Evolutionary conservation across 2,888 invertebrate species (phyloP), one percentile per base, ranked within the genome.

Genomic region (Plebejus anna): DNA sequence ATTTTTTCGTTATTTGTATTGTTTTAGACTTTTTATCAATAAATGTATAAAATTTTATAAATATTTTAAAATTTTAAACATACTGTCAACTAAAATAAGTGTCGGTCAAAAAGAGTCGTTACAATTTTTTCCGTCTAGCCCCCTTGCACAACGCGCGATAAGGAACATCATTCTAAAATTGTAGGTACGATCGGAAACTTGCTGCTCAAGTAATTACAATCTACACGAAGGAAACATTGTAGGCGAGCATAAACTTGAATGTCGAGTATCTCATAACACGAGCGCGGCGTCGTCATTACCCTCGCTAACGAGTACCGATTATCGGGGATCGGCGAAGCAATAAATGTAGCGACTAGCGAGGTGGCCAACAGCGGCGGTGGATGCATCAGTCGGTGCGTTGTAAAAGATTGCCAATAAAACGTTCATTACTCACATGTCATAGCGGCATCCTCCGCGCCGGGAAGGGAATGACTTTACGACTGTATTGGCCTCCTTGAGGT

Each of bases 381-480:
- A 81, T 83, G 84, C 83, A 84, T 78, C 81, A 80, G 79, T 80
- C 84, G 70, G 89, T 88, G 88, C 89, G 87, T 81, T 84, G 87
- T 79, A 84, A 83, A 83, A 83, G 84, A 79, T 77, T 78, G 86
- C 85, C 87, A 92, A 92, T 93, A 91, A 91, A 92, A 92, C 88
- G 89, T 88, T 89, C 90, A 91, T 92, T 87, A 87, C 86, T 90
- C 90, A 73, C 47, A 71, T 76, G 76, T 76, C 76, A 90, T 82
- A 84, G 87, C 85, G 86, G 87, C 84, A 82, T 85, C 84, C 84
- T 83, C 81, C 80, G 81, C 80, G 81, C 80, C 81, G 83, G 82
- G 82, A 83, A 85, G 83, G 84, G 84, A 82, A 82, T 81, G 80
- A 82, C 81, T 82, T 80, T 82, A 80, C 80, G 81, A 76, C 80